phyloP scores from a whole-genome alignment of 1,140 invertebrate species.

The Paraescarpia echinospica region DNA sequence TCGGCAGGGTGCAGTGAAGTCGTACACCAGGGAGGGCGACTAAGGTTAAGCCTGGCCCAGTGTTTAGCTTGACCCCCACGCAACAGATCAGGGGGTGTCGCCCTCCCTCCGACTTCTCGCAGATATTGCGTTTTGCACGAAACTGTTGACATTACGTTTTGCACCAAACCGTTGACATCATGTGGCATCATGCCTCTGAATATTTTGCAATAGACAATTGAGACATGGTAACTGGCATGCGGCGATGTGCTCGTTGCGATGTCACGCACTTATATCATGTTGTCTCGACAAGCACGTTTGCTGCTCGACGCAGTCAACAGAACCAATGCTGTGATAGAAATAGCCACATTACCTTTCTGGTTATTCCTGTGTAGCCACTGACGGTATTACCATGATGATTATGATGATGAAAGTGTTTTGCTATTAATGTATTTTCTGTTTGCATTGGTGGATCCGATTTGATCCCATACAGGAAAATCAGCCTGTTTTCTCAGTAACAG shows the following conservation, averaged over 20 bases:
- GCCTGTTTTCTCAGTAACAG: conserved; percentile 4
- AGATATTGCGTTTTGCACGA: background rate
- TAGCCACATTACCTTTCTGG: background rate
- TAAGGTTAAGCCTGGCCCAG: too few species aligned
- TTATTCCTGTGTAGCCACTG: background rate
- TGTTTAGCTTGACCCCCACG: too few species aligned
- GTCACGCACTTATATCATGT: conserved; percentile 1
- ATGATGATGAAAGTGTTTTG: conserved; percentile 6
- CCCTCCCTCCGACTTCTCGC: background rate
- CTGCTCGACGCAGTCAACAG: background rate
- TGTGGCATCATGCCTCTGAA: background rate
- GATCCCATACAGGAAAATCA: background rate
- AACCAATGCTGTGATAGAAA: conserved; percentile 1
- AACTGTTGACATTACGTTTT: background rate
- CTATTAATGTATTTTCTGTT: conserved; percentile 2
- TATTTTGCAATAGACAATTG: background rate
- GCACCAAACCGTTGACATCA: background rate
- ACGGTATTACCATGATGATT: background rate
- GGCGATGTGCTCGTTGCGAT: background rate
- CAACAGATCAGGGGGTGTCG: background rate
- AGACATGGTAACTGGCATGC: background rate
- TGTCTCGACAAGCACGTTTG: background rate
- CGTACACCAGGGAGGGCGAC: background rate
- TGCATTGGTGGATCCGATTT: background rate
- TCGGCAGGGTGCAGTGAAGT: background rate